Percentiles rank a stretch among this genome's conserved stretches.
These are phyloP conservation scores for Xylota segnis DNA, from an alignment of 2,888 invertebrate genomes.

Conservation along the genomic window DNA sequence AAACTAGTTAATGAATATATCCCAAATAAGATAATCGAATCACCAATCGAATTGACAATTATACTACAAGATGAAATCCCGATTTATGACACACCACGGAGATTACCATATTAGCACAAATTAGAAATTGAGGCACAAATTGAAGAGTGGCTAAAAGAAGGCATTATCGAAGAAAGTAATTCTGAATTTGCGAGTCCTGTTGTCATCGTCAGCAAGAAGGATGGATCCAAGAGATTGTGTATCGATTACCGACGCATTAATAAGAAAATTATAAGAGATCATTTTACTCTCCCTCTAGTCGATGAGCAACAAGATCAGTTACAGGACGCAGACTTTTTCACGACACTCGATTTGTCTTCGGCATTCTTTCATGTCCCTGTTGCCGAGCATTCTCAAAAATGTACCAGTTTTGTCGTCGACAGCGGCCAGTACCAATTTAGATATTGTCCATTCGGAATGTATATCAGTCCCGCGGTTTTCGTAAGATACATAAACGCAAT, in stretches of 20 bases:
- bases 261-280: neutral
- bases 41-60: slow-evolving; percentile 17
- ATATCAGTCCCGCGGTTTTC: slow-evolving; percentile 29
- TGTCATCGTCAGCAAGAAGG: slow-evolving; percentile 78
- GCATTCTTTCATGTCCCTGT: slow-evolving; percentile 57
- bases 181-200: slow-evolving; percentile 80
- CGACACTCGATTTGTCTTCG: slow-evolving; percentile 36
- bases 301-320: slow-evolving; percentile 43
- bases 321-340: slow-evolving; percentile 40
- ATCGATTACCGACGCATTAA: slow-evolving; percentile 78
- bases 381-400: slow-evolving; percentile 35
- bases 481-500: slow-evolving; percentile 29
- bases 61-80: slow-evolving; percentile 26
- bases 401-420: slow-evolving; percentile 41
- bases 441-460: slow-evolving; percentile 47
- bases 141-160: slow-evolving; percentile 78
- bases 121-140: slow-evolving; percentile 78
- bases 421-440: slow-evolving; percentile 53
- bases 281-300: neutral
- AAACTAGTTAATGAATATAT: slow-evolving; percentile 4
- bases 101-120: slow-evolving; percentile 31
- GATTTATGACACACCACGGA: slow-evolving; percentile 26
- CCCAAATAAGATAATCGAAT: neutral
- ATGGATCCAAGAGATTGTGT: slow-evolving; percentile 77
- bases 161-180: slow-evolving; percentile 79